Conservation (phyloP, 2,888 invertebrate species). For the Ferdinandea cuprea region DNA sequence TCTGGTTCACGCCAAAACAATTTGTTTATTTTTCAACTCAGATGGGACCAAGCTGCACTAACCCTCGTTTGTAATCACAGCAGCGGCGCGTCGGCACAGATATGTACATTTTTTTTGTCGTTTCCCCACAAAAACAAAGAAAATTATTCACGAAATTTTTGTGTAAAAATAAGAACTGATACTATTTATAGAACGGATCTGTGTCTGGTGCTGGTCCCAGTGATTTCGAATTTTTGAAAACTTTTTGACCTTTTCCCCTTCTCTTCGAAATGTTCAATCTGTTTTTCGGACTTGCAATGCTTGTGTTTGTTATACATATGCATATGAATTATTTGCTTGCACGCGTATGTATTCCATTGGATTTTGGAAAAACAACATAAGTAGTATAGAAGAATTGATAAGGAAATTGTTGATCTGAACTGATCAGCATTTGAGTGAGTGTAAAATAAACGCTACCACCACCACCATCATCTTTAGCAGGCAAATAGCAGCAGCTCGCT, state of each 20-base stretch:
- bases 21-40: constrained; percentile 4
- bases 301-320: constrained; percentile 38
- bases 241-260: constrained; percentile 56
- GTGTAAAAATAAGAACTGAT: constrained; percentile 31
- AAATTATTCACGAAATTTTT: constrained; percentile 20
- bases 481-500: not conserved
- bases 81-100: not conserved
- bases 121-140: constrained; percentile 23
- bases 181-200: constrained; percentile 42
- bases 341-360: constrained; percentile 5
- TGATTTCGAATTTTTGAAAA: constrained; percentile 31
- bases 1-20: not conserved
- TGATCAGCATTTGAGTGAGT: constrained; percentile 70
- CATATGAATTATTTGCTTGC: not conserved
- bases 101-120: not conserved
- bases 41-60: constrained; percentile 11
- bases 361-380: constrained; percentile 25
- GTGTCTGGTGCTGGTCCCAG: not conserved
- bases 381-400: constrained; percentile 50
- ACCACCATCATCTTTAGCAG: not conserved
- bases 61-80: constrained; percentile 3
- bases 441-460: constrained; percentile 31
- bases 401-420: constrained; percentile 64
- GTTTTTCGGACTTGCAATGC: constrained; percentile 40
- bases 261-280: constrained; percentile 41